phyloP scores from a whole-genome alignment of 2,888 invertebrate species.

The Dusona sp. region DNA sequence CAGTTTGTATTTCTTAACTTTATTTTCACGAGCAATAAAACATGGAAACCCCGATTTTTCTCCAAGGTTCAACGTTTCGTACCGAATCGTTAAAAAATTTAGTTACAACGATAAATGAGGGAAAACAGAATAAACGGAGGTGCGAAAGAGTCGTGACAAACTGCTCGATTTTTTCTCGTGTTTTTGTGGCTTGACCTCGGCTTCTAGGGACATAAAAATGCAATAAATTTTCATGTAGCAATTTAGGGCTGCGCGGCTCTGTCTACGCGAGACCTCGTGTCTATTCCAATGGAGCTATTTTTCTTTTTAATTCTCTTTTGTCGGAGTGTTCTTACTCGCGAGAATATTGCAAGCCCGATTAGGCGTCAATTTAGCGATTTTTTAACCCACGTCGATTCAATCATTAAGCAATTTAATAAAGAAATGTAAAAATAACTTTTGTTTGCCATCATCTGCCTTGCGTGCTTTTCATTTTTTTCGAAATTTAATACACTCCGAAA shows the following conservation, averaged over 20 bases:
- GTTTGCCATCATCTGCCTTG: background rate
- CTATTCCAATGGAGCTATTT: constrained; percentile 2
- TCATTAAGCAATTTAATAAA: background rate
- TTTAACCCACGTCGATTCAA: no score
- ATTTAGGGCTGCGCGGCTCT: constrained; percentile 19
- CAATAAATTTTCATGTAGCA: constrained; percentile 25
- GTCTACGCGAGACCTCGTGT: constrained; percentile 14
- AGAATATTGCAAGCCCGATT: constrained; percentile 24
- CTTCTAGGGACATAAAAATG: constrained; percentile 29
- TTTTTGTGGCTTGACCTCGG: constrained; percentile 7
- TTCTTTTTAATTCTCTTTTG: constrained; percentile 9
- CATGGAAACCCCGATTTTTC: background rate
- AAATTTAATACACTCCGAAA: no score
- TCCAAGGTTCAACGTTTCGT: background rate
- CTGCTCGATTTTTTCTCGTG: constrained; percentile 4
- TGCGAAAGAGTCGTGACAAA: background rate
- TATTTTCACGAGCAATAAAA: background rate
- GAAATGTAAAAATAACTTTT: background rate
- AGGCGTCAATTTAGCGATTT: constrained; percentile 1
- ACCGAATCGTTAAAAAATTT: constrained; percentile 6
- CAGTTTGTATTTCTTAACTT: background rate
- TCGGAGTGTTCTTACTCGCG: background rate
- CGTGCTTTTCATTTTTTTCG: no score
- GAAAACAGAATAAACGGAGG: constrained; percentile 12
- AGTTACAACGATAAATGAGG: background rate